These are phyloP conservation scores for Bellardia bayeri DNA, from an alignment of 2,888 invertebrate species.

Conservation along the genomic window DNA sequence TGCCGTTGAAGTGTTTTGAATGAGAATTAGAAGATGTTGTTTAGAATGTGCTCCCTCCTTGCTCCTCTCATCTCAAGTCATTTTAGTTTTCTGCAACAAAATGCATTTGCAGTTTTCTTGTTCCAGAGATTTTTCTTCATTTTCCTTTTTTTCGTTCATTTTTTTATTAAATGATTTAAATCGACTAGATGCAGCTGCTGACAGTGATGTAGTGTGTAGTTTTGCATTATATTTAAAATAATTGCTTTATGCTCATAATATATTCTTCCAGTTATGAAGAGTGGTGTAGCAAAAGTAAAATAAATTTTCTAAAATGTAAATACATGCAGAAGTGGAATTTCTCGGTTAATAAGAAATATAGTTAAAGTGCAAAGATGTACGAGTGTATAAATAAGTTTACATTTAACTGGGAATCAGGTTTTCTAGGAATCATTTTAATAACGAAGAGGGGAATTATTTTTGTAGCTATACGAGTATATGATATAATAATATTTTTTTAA, in stretches of 20 bases:
- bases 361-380: background rate
- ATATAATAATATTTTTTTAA: too few relatives aligned
- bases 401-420: too few relatives aligned
- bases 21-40: constrained; percentile 4
- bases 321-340: background rate
- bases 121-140: constrained; percentile 16
- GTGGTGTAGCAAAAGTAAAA: background rate
- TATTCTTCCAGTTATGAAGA: constrained; percentile 23
- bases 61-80: constrained; percentile 22
- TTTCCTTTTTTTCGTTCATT: background rate
- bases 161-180: constrained; percentile 58
- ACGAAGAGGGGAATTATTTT: too few relatives aligned
- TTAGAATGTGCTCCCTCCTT: constrained; percentile 31
- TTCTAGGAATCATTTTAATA: too few relatives aligned
- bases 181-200: constrained; percentile 47
- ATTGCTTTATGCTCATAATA: constrained; percentile 33
- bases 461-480: too few relatives aligned
- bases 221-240: constrained; percentile 39
- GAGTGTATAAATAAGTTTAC: background rate
- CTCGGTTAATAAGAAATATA: background rate
- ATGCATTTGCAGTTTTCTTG: constrained; percentile 62
- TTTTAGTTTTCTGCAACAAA: constrained; percentile 49
- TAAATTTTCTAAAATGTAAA: background rate
- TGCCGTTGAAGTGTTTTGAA: background rate
- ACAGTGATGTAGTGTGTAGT: constrained; percentile 32